These are phyloP conservation scores for Gibbula magus DNA, from an alignment of 2,888 invertebrate genomes.

Conservation along the genomic window DNA sequence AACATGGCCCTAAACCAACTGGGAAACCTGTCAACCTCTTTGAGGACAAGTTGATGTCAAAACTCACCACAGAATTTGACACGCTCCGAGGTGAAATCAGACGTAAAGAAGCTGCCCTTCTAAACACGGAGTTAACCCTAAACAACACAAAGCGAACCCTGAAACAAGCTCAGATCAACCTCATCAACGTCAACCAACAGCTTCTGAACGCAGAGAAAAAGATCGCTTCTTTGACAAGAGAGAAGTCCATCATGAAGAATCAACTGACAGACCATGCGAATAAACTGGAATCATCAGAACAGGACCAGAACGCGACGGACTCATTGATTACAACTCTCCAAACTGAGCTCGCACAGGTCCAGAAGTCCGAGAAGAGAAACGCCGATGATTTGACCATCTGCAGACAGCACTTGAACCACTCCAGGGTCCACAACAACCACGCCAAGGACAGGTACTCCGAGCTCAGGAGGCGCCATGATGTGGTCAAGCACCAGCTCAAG, in stretches of 20 bases:
- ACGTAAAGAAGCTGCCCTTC: slow-evolving; percentile 50
- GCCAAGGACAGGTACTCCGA: slow-evolving; percentile 48
- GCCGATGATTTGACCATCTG: slow-evolving; percentile 58
- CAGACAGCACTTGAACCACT: slow-evolving; percentile 49
- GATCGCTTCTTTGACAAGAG: slow-evolving; percentile 51
- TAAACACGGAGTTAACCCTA: slow-evolving; percentile 50
- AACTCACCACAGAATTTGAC: slow-evolving; percentile 56
- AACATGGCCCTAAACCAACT: neutral
- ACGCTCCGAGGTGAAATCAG: slow-evolving; percentile 49
- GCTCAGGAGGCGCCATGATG: slow-evolving; percentile 45
- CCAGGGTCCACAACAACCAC: slow-evolving; percentile 36
- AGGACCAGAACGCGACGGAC: slow-evolving; percentile 44
- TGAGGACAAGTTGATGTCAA: slow-evolving; percentile 45
- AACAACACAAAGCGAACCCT: slow-evolving; percentile 55
- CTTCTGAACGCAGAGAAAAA: slow-evolving; percentile 57
- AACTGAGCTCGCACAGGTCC: slow-evolving; percentile 32
- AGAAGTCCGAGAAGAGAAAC: slow-evolving; percentile 59
- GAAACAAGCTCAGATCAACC: slow-evolving; percentile 54
- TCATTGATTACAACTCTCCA: slow-evolving; percentile 21
- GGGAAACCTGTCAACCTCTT: slow-evolving; percentile 16
- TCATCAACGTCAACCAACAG: slow-evolving; percentile 51
- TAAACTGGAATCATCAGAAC: slow-evolving; percentile 37
- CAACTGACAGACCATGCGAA: slow-evolving; percentile 60
- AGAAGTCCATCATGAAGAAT: slow-evolving; percentile 62
- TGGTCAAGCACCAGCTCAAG: slow-evolving; percentile 43